A percentile compares a stretch with the other conserved stretches of the same genome.
These are phyloP conservation scores for Nycticryphes semicollaris DNA, from an alignment of 2,113 vertebrate species.

Conservation along the genomic window DNA sequence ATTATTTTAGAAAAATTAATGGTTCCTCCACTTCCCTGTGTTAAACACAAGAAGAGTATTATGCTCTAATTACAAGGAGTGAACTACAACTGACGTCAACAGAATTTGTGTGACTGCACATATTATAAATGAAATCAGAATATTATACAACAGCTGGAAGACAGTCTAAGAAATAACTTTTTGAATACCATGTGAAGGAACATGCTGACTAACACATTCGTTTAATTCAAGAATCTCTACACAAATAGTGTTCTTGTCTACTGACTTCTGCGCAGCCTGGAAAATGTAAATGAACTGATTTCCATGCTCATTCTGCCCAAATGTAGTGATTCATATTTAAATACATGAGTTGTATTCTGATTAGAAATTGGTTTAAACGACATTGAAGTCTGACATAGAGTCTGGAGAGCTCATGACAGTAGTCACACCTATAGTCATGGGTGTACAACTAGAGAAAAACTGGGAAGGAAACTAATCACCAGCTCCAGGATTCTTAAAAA, in stretches of 20 bases:
- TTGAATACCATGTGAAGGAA: conserved; percentile 11
- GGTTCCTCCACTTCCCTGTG: background rate
- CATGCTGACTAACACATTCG: conserved; percentile 12
- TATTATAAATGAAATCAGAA: conserved; percentile 21
- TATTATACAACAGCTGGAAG: conserved; percentile 44
- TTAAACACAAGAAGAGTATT: background rate
- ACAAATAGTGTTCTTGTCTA: conserved; percentile 21
- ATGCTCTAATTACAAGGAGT: conserved; percentile 32
- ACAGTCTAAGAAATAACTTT: conserved; percentile 34
- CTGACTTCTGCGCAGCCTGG: background rate
- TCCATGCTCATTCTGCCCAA: background rate
- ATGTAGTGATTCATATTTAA: conserved; percentile 6
- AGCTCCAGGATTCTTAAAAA: background rate
- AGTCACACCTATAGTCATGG: background rate
- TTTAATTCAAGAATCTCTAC: conserved; percentile 22
- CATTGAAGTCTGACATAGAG: background rate
- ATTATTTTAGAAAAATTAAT: conserved; percentile 44
- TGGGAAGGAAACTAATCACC: background rate
- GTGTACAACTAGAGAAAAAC: background rate
- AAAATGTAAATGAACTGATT: conserved; percentile 32
- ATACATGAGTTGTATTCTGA: background rate
- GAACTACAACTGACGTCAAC: conserved; percentile 30
- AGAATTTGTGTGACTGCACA: conserved; percentile 30
- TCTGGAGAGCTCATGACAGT: background rate
- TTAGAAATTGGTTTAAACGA: background rate